Evolutionary conservation across 2,888 invertebrate genomes (phyloP), one percentile per base, ranked within the genome.

Genomic region (Blomia tropicalis): DNA sequence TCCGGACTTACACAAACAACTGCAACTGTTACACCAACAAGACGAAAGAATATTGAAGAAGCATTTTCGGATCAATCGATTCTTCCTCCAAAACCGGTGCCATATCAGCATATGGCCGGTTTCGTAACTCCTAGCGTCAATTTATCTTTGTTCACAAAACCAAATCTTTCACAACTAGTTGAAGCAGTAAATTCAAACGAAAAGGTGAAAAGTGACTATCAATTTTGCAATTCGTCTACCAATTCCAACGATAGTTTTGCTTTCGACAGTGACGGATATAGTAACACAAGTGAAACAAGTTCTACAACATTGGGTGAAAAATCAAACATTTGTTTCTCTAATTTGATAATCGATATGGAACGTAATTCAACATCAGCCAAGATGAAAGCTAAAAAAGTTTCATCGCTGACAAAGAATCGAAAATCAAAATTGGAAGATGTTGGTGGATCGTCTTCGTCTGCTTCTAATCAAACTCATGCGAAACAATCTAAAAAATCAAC

Each of bases 1-100:
- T 87, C 87, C 72, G 87, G 90, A 71, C 89, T 89, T 61, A 90
- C 91, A 65, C 82, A 86, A 75, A 92, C 91, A 68, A 91, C 92
- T 72, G 85, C 91, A 68, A 91, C 89, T 72, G 79, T 93, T 71
- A 93, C 93, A 69, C 92, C 92, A 67, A 92, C 92, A 54, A 91
- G 90, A 70, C 78, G 92, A 73, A 83, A 88, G 71, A 77, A 82
- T 77, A 87, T 92, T 76, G 90, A 92, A 77, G 89, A 91, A 72
- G 85, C 87, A 1, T 87, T 90, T 76, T 82, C 86, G 72, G 89
- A 90, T 77, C 78, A 89, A 72, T 85, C 85, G 76, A 70, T 66
- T 14, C 81, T 83, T 69, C 82, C 80, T 73, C 72, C 71, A 36
- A 80, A 79, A 66, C 70, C 70, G 1, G 60, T 69, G n/a, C 63